phyloP scores from a whole-genome alignment of 2,113 vertebrate species.

The Antechinus stuartii region DNA sequence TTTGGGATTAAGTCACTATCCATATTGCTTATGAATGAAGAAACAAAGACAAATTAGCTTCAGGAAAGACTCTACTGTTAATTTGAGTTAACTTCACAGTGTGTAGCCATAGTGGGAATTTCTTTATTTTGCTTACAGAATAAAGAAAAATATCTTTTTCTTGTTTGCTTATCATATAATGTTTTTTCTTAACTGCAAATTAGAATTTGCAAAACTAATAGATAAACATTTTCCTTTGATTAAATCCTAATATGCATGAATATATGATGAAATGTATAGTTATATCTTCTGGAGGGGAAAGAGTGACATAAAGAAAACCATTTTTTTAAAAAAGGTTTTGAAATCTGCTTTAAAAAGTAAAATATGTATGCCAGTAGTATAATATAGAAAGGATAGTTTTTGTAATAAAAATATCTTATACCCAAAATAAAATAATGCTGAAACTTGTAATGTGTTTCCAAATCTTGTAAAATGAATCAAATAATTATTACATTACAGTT shows the following conservation, averaged over 20 bases:
- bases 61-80: background rate
- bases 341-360: conserved; percentile 38
- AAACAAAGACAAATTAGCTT: conserved; percentile 18
- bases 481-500: background rate
- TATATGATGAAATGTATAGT: background rate
- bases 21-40: background rate
- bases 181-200: conserved; percentile 31
- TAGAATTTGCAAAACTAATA: conserved; percentile 20
- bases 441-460: background rate
- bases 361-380: background rate
- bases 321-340: conserved; percentile 9
- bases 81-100: background rate
- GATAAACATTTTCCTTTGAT: conserved; percentile 12
- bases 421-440: background rate
- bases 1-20: background rate
- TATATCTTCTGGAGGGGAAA: conserved; percentile 37
- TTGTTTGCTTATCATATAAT: background rate
- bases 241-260: conserved; percentile 46
- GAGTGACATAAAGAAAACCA: background rate
- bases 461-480: background rate
- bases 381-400: background rate
- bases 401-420: conserved; percentile 19
- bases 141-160: background rate
- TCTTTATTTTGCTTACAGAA: background rate
- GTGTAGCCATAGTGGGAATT: background rate